Conservation (phyloP, 2,113 vertebrate genomes). For the Poecilia latipinna region DNA sequence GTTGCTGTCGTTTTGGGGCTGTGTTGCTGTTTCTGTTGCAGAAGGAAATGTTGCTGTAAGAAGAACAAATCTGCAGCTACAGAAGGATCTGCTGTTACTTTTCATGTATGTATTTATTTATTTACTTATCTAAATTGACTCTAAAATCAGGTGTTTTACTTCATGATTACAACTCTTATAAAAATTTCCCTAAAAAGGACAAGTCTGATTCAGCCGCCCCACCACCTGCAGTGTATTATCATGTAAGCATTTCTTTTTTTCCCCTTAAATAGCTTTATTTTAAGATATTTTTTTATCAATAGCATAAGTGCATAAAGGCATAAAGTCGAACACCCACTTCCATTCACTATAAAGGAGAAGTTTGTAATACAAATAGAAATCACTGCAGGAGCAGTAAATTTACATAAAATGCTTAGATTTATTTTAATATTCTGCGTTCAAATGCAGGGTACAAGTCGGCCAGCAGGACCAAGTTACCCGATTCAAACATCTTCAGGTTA, state of each 20-base stretch:
- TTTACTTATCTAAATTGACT: not conserved
- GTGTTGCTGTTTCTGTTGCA: constrained; percentile 46
- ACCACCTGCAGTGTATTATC: not conserved
- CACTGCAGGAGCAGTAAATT: not conserved
- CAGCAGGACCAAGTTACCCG: not conserved
- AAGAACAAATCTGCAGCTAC: not conserved
- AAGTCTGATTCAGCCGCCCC: not conserved
- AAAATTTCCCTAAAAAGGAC: not conserved
- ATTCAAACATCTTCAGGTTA: not conserved
- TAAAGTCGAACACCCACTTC: no score
- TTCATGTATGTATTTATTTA: constrained; percentile 37
- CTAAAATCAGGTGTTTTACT: not conserved
- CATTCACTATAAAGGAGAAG: no score
- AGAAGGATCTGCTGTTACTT: not conserved
- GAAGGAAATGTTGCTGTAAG: constrained; percentile 33
- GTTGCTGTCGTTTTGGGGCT: not conserved
- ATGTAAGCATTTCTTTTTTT: not conserved
- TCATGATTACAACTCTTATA: not conserved
- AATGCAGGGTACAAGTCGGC: constrained; percentile 24
- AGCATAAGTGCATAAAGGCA: no score
- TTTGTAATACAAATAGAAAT: not conserved
- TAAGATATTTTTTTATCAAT: not conserved
- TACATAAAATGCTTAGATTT: not conserved
- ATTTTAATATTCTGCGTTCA: not conserved
- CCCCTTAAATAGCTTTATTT: not conserved